phyloP scores from a whole-genome alignment of 92 coral and sea anemone genomes.

The Scolanthus callimorphus region DNA sequence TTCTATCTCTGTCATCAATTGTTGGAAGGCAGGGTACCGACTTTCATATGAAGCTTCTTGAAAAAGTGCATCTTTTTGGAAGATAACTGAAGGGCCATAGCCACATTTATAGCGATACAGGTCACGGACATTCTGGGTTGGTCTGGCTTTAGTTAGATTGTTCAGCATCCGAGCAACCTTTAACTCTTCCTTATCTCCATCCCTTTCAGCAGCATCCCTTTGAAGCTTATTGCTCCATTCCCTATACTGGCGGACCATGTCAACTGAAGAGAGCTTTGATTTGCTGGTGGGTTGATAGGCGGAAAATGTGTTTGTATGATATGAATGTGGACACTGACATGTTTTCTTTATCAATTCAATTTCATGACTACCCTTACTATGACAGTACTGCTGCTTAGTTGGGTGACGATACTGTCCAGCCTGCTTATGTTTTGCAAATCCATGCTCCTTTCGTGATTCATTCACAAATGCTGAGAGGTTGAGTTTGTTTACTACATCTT shows the following conservation, averaged over 20 bases:
- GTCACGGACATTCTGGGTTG: conserved; percentile 57
- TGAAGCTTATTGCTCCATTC: too few relatives aligned
- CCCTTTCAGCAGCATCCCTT: too few relatives aligned
- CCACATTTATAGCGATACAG: conserved; percentile 62
- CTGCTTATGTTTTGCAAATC: conserved; percentile 71
- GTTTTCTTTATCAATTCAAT: conserved; percentile 53
- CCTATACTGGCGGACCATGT: conserved; percentile 15
- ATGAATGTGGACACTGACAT: conserved; percentile 62
- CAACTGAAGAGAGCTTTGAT: conserved; percentile 25
- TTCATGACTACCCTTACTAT: conserved; percentile 52
- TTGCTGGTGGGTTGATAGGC: conserved; percentile 64
- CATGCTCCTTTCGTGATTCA: conserved; percentile 79
- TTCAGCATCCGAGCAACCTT: conserved; percentile 47
- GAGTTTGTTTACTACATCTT: conserved; percentile 1
- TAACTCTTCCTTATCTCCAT: conserved; percentile 12
- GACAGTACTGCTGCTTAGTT: conserved; percentile 45
- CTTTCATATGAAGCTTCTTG: conserved; percentile 7
- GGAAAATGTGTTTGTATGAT: conserved; percentile 51
- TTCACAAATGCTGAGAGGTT: conserved; percentile 62
- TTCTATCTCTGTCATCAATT: conserved; percentile 37
- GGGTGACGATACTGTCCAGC: conserved; percentile 69
- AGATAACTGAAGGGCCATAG: conserved; percentile 45
- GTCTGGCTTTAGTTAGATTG: conserved; percentile 40
- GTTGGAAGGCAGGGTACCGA: conserved; percentile 43
- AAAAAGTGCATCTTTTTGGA: conserved; percentile 48